Percentiles rank a stretch among this genome's conserved stretches.
Evolutionary conservation across 2,113 vertebrate genomes (phyloP).

Genomic region (Raja brachyura): DNA sequence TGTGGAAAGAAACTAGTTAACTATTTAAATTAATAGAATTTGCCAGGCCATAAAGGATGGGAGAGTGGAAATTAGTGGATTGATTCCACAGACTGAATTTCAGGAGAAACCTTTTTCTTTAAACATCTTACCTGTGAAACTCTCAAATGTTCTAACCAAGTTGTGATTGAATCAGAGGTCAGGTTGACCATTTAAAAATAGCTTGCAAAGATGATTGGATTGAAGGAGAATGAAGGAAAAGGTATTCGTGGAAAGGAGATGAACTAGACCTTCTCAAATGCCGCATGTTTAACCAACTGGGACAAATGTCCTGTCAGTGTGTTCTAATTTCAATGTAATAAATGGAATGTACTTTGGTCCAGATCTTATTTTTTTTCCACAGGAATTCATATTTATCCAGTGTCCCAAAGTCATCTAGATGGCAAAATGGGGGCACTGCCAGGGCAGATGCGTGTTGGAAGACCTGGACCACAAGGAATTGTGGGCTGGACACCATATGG

Average conservation of each 20-base stretch:
- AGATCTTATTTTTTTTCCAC: not conserved
- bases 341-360: not conserved
- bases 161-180: not conserved
- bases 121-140: not conserved
- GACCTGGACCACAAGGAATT: conserved; percentile 63
- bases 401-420: conserved; percentile 81
- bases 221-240: not conserved
- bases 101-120: not conserved
- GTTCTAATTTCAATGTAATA: not conserved
- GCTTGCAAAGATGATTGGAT: not conserved
- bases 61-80: too few species aligned
- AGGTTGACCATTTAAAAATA: not conserved
- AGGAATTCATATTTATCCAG: conserved; percentile 90
- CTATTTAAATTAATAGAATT: too few species aligned
- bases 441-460: conserved; percentile 62
- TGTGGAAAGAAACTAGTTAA: too few species aligned
- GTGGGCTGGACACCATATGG: conserved; percentile 75
- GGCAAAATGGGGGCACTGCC: conserved; percentile 74
- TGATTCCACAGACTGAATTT: too few species aligned
- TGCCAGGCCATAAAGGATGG: too few species aligned
- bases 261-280: not conserved
- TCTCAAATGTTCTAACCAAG: not conserved
- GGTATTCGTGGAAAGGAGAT: not conserved
- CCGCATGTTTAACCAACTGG: not conserved
- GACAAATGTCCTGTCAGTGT: not conserved